Evolutionary conservation across 2,797 vertebrate species (phyloP), one percentile per base, ranked within the genome.

Genomic region (Malacoraja senta): DNA sequence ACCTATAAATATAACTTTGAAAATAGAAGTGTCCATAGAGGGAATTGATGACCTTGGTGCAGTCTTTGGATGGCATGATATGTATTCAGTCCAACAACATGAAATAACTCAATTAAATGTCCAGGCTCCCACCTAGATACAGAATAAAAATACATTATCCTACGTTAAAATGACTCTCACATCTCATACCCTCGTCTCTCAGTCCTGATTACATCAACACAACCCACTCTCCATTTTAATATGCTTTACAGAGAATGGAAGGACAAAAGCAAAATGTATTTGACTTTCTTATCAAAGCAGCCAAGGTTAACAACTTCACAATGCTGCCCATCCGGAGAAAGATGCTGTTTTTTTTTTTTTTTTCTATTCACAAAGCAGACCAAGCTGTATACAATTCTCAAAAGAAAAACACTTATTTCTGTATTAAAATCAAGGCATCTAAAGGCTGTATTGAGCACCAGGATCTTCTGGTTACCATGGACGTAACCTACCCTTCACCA

Each of bases 381-480:
- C 10, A 12, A 76, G 32, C 12, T 92, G 74, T 74, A 8, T 76
- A 24, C 26, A 29, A 17, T 58, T 76, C 35, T 76, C 53, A 71
- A 24, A 97, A 97, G 96, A 97, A 96, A 96, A 96, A 96, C 96
- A 97, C 96, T 96, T 96, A 96, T 97, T 97, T 96, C 96, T 97
- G 95, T 96, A 95, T 96, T 96, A 97, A 97, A 97, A 96, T 96
- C 96, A 96, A 97, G 97, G 96, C 97, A 97, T 97, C 96, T 96
- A 97, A 97, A 97, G 97, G 97, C 96, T 96, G 97, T 96, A 96
- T 96, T 97, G 97, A 97, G 96, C 97, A 97, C 97, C 97, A 97
- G 61, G 97, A 97, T 97, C 96, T 96, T 97, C 97, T 96, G 96
- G 97, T 97, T 97, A 96, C 96, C 95, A 97, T 97, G 96, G 96